These are phyloP conservation scores for Rachycentron canadum DNA, from an alignment of 2,797 vertebrate species.

Conservation along the genomic window DNA sequence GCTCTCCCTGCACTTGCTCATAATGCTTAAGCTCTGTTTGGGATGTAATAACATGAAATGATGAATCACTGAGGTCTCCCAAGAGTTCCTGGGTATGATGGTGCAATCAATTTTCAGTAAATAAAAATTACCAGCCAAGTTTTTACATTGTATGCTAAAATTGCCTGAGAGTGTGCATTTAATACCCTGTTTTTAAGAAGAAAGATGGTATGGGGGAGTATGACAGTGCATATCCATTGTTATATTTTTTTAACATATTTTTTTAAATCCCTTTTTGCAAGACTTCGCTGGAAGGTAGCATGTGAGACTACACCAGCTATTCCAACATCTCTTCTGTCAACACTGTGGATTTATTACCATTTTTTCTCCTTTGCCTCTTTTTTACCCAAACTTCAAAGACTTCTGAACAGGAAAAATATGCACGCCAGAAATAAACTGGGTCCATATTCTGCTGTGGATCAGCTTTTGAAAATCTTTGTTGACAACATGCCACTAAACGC, in stretches of 20 bases:
- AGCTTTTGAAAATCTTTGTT: constrained; percentile 53
- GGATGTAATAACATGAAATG: constrained; percentile 35
- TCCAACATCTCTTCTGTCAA: constrained; percentile 48
- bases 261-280: constrained; percentile 41
- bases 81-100: constrained; percentile 33
- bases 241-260: constrained; percentile 50
- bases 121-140: constrained; percentile 44
- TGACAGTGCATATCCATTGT: constrained; percentile 17
- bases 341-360: constrained; percentile 46
- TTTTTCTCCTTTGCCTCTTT: constrained; percentile 26
- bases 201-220: constrained; percentile 8
- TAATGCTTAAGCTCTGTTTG: constrained; percentile 18
- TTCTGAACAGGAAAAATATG: constrained; percentile 40
- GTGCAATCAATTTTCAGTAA: constrained; percentile 63
- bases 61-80: constrained; percentile 37
- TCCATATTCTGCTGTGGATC: constrained; percentile 42
- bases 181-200: constrained; percentile 28
- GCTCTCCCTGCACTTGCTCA: constrained; percentile 11
- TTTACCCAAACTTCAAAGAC: constrained; percentile 55
- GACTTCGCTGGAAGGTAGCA: constrained; percentile 49
- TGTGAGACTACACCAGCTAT: constrained; percentile 29
- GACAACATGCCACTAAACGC: constrained; percentile 62
- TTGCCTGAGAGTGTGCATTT: constrained; percentile 6
- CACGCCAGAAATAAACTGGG: constrained; percentile 46
- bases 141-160: constrained; percentile 24